Conservation (phyloP, 2,797 vertebrate genomes). For the Balearica regulorum region DNA sequence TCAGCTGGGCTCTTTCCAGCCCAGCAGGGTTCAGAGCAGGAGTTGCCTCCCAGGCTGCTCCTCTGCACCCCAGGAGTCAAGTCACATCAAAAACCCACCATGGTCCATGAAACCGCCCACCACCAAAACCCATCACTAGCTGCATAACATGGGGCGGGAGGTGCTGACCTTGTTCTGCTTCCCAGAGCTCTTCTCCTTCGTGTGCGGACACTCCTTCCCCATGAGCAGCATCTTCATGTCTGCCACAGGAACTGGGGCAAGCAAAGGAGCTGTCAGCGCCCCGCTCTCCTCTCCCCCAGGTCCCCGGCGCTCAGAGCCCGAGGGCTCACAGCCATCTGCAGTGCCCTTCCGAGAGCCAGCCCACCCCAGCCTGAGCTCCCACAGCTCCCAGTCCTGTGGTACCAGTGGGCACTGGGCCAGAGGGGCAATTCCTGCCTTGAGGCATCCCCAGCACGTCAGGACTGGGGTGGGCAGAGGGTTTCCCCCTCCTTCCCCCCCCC, state of each 20-base stretch:
- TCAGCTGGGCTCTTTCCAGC: not conserved
- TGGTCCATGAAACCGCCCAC: not conserved
- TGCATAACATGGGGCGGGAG: not conserved
- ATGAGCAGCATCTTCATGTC: conserved; percentile 90
- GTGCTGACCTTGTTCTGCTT: conserved; percentile 92
- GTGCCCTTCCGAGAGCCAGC: not conserved
- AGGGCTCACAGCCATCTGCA: not conserved
- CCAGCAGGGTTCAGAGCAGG: rapidly evolving
- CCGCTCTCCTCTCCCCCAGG: not conserved
- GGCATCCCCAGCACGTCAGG: not conserved
- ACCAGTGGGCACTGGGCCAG: not conserved
- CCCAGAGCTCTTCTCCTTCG: conserved; percentile 89
- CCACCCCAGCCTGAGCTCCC: not conserved
- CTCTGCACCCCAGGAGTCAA: not conserved
- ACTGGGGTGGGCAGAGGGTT: not conserved
- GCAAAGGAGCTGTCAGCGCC: not conserved
- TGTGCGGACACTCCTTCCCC: conserved; percentile 93
- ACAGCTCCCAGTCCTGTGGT: not conserved
- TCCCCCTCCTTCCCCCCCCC: not conserved
- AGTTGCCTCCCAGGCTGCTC: not conserved
- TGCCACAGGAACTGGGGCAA: conserved; percentile 84
- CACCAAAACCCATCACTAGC: not conserved
- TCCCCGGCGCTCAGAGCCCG: not conserved
- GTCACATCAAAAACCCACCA: not conserved
- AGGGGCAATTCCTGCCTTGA: not conserved